Evolutionary conservation across 2,113 vertebrate species (phyloP), one percentile per base, ranked within the genome.

Genomic region (Puntigrus tetrazona): DNA sequence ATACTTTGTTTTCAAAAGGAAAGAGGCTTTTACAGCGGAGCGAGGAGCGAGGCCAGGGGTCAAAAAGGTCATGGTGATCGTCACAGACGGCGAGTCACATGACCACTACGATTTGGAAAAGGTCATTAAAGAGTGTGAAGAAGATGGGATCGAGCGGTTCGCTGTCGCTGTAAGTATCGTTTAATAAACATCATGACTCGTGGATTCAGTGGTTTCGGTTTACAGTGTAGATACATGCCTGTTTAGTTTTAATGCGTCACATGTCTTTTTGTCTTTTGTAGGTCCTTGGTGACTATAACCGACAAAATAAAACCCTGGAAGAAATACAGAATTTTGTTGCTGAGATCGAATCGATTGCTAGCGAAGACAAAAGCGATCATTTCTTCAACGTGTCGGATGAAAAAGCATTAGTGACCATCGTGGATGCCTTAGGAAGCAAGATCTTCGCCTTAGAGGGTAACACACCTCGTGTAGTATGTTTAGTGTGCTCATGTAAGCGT

Each of bases 301-400:
- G 98, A 87, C 96, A 96, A 89, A 98, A 97, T 89, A 95, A 96
- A 92, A 97, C 94, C 81, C 78, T 92, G 72, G 94, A 93, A 4
- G 89, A 94, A 1, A 69, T 95, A 25, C 82, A 92, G 27, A 97
- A 95, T 89, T 96, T 99, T 85, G 95, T 98, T 57, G 92, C 96
- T 18, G 97, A 99, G 94, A 99, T 99, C 76, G 94, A 92, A 85
- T 96, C 94, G 18, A 98, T 99, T 78, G 97, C 98, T 85, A 98
- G 97, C 38, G 20, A 92, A 4, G 96, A 95, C 5, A 91, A 93
- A 14, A 94, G 94, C 11, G 96, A 98, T 41, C 98, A 99, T 90
- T 99, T 99, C 94, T 99, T 99, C 94, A 98, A 99, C 14, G 97
- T 99, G 88, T 96, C 97, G 0, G 97, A 99, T 86, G 98, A 99